Evolutionary conservation across 2,888 invertebrate species (phyloP).

Genomic region (Scaptomyza tumidula): DNA sequence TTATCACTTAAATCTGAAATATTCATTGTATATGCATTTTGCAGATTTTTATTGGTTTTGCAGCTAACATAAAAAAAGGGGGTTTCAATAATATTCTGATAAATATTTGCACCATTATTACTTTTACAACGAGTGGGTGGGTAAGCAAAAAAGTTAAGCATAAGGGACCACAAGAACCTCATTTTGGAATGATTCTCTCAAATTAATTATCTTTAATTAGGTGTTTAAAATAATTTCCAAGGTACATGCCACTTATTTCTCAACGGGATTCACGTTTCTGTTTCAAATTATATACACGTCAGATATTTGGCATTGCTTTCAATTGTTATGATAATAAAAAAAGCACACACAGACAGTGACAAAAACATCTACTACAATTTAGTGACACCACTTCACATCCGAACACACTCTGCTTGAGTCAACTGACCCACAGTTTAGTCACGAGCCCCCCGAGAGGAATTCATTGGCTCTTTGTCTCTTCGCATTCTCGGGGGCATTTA

Average conservation of each 20-base stretch:
- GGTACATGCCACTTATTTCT: background rate
- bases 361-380: conserved; percentile 27
- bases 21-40: conserved; percentile 7
- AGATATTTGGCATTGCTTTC: conserved; percentile 51
- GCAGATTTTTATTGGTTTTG: background rate
- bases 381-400: conserved; percentile 7
- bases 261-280: conserved; percentile 10
- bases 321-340: conserved; percentile 40
- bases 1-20: conserved; percentile 45
- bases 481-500: conserved; percentile 79
- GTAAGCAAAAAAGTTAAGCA: too few relatives aligned
- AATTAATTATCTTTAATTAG: conserved; percentile 19
- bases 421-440: conserved; percentile 45
- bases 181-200: background rate
- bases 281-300: conserved; percentile 19
- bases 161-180: background rate
- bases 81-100: background rate
- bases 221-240: background rate
- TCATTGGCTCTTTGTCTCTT: conserved; percentile 58
- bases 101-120: background rate
- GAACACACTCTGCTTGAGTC: background rate
- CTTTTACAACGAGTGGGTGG: too few relatives aligned
- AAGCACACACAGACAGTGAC: conserved; percentile 5
- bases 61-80: background rate
- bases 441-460: conserved; percentile 44